Evolutionary conservation across 1,140 invertebrate species (phyloP).

Genomic region (Orussus abietinus): DNA sequence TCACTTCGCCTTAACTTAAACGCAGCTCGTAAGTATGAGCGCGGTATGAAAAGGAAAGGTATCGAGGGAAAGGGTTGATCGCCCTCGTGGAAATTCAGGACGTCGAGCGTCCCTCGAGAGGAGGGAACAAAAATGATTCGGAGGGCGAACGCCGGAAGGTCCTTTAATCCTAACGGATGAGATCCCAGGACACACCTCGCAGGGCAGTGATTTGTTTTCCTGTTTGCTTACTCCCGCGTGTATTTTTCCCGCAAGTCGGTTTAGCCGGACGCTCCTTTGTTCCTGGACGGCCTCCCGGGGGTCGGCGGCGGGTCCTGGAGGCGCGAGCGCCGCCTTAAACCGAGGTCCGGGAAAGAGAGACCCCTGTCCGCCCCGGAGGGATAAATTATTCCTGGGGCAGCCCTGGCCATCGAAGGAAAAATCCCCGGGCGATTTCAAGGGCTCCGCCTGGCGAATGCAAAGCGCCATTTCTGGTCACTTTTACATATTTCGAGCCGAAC

Average conservation of each 20-base stretch:
- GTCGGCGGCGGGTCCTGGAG: too few relatives aligned
- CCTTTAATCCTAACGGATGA: constrained; percentile 41
- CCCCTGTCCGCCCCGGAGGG: constrained; percentile 1
- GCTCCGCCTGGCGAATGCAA: too few relatives aligned
- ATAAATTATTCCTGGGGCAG: constrained; percentile 7
- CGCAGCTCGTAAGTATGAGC: not conserved
- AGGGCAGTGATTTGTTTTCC: constrained; percentile 38
- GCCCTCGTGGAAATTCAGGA: constrained; percentile 22
- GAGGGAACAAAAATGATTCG: not conserved
- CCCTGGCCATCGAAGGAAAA: too few relatives aligned
- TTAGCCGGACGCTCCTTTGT: too few relatives aligned
- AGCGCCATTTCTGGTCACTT: too few relatives aligned
- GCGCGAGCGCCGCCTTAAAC: too few relatives aligned
- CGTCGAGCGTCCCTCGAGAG: too few relatives aligned
- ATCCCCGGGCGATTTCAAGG: too few relatives aligned
- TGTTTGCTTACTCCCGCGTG: constrained; percentile 12
- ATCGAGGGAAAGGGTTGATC: constrained; percentile 20
- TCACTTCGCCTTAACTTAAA: too few relatives aligned
- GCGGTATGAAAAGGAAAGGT: constrained; percentile 23
- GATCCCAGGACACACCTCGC: constrained; percentile 29
- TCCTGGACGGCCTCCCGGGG: too few relatives aligned
- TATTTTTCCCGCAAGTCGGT: constrained; percentile 18
- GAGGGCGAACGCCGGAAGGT: constrained; percentile 8
- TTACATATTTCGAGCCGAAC: too few relatives aligned
- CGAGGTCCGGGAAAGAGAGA: too few relatives aligned